Evolutionary conservation across 2,113 vertebrate species (phyloP).

Genomic region (Cyphomyrus discorhynchus): DNA sequence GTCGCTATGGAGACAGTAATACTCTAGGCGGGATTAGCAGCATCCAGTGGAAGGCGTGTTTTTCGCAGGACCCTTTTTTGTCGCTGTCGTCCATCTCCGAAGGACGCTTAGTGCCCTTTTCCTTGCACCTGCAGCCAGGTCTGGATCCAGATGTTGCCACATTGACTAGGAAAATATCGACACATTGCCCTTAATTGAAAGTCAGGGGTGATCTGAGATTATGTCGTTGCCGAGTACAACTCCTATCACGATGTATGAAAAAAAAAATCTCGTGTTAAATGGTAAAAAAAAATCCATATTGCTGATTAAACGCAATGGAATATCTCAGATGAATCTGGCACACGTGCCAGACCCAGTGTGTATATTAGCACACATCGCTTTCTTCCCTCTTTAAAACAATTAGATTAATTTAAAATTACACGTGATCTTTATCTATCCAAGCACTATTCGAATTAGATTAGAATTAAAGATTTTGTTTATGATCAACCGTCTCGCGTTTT

Average conservation of each 20-base stretch:
- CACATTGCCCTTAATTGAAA: background rate
- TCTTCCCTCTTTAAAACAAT: background rate
- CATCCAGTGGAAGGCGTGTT: constrained; percentile 75
- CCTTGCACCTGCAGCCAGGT: background rate
- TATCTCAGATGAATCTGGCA: background rate
- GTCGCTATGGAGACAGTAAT: constrained; percentile 90
- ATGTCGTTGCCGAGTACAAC: constrained; percentile 18
- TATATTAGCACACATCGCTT: background rate
- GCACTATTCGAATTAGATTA: constrained; percentile 1
- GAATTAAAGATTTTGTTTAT: background rate
- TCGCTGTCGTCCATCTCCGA: constrained; percentile 32
- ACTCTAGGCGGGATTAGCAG: constrained; percentile 76
- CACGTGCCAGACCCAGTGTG: background rate
- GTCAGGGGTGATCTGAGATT: background rate
- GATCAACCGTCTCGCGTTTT: background rate
- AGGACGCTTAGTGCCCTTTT: background rate
- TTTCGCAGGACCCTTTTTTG: constrained; percentile 47
- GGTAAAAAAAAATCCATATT: background rate
- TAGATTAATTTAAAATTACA: constrained; percentile 6
- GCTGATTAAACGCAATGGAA: constrained; percentile 20
- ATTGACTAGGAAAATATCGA: background rate
- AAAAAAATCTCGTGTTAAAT: background rate
- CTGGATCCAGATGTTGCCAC: constrained; percentile 2
- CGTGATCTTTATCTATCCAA: background rate
- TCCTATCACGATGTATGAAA: background rate